Evolutionary conservation across 2,888 invertebrate genomes (phyloP).

Genomic region (Trisateles emortualis): DNA sequence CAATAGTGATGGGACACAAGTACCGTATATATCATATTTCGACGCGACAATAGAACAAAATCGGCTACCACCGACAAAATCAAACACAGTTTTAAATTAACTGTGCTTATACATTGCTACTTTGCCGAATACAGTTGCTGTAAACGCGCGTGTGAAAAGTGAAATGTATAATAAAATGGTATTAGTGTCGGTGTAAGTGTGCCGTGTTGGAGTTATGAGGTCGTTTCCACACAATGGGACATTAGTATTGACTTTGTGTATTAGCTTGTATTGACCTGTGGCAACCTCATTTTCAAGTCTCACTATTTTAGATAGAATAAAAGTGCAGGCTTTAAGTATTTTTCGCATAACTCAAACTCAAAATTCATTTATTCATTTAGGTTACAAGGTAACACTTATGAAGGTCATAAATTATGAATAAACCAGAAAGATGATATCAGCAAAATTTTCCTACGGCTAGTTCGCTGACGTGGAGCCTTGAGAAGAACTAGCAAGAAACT

Average conservation of each 20-base stretch:
- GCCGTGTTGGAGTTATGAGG: slow-evolving; percentile 21
- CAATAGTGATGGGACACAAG: slow-evolving; percentile 51
- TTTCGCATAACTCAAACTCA: no score
- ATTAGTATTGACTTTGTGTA: slow-evolving; percentile 42
- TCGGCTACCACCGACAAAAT: slow-evolving; percentile 23
- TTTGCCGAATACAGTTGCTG: background rate
- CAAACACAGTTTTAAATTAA: slow-evolving; percentile 5
- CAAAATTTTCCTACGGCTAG: no score
- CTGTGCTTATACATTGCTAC: slow-evolving; percentile 26
- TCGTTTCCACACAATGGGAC: slow-evolving; percentile 43
- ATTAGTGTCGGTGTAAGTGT: slow-evolving; percentile 10
- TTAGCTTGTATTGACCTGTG: slow-evolving; percentile 39
- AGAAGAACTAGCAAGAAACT: no score
- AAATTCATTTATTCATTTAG: no score
- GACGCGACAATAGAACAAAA: slow-evolving; percentile 36
- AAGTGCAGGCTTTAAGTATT: no score
- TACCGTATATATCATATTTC: slow-evolving; percentile 51
- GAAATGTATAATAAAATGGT: slow-evolving; percentile 21
- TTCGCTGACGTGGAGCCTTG: no score
- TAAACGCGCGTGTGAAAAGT: slow-evolving; percentile 7
- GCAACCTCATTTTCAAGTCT: slow-evolving; percentile 29
- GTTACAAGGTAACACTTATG: no score
- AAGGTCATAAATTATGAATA: no score
- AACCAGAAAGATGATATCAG: no score
- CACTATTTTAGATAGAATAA: slow-evolving; percentile 24